These are phyloP conservation scores for Delia radicum DNA, from an alignment of 1,140 invertebrate species.

Conservation along the genomic window DNA sequence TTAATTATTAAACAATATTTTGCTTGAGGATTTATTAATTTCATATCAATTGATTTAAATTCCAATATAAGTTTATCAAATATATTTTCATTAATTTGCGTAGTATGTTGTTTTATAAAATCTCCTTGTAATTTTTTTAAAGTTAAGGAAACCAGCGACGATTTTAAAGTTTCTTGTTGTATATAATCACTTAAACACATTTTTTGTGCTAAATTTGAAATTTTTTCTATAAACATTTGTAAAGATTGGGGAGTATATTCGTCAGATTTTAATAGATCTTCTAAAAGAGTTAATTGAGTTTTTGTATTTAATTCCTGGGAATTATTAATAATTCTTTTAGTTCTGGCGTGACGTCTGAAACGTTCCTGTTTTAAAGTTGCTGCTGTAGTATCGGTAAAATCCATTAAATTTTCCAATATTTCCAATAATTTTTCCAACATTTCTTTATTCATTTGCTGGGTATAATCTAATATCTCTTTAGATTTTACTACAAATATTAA, in stretches of 20 bases:
- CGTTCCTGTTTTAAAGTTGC: not conserved
- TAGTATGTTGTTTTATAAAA: not conserved
- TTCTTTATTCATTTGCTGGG: not conserved
- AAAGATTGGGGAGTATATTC: not conserved
- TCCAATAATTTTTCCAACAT: conserved; percentile 1
- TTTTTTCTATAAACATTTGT: not conserved
- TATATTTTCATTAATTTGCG: not conserved
- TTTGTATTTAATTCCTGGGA: not conserved
- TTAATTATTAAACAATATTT: not conserved
- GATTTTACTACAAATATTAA: conserved; percentile 3
- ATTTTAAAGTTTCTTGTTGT: not conserved
- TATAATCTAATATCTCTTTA: not conserved
- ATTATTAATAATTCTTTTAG: not conserved
- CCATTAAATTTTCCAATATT: conserved; percentile 4
- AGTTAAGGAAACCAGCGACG: not conserved
- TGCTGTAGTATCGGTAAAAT: not conserved
- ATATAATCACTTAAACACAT: not conserved
- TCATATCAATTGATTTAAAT: not conserved
- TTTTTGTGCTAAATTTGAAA: not conserved
- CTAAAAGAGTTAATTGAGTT: not conserved
- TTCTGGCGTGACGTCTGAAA: not conserved
- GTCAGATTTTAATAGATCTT: not conserved
- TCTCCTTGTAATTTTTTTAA: not conserved
- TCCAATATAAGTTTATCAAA: not conserved
- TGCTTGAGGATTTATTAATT: not conserved